These are phyloP conservation scores for Microctonus aethiopoides DNA, from an alignment of 2,888 invertebrate genomes.

Conservation along the genomic window DNA sequence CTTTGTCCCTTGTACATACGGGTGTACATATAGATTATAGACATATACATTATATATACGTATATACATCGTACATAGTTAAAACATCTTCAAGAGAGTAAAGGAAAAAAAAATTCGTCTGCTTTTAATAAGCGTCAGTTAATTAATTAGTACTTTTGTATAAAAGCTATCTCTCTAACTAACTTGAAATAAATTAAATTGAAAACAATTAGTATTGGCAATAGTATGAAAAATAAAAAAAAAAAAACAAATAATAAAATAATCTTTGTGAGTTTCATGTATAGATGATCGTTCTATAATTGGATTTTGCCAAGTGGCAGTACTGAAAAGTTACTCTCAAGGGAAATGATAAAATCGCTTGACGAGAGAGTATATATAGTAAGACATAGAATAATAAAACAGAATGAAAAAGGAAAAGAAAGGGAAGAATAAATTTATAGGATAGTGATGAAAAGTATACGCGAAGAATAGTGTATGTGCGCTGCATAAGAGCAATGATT, in stretches of 20 bases:
- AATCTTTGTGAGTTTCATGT: constrained; percentile 15
- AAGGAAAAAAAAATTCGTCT: too few relatives aligned
- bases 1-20: background rate
- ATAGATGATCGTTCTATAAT: constrained; percentile 26
- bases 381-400: background rate
- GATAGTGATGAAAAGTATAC: background rate
- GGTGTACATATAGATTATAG: background rate
- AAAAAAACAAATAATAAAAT: constrained; percentile 19
- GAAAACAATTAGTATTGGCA: background rate
- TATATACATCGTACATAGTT: too few relatives aligned
- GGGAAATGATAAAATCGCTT: background rate
- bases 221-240: background rate
- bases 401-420: background rate
- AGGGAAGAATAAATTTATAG: background rate
- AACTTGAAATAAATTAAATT: too few relatives aligned
- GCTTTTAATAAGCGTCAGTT: too few relatives aligned
- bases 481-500: background rate
- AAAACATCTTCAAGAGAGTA: too few relatives aligned
- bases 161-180: too few relatives aligned
- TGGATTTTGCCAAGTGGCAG: constrained; percentile 21
- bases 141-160: too few relatives aligned
- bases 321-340: background rate
- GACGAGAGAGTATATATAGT: background rate
- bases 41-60: too few relatives aligned
- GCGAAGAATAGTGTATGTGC: background rate